phyloP scores from a whole-genome alignment of 2,113 vertebrate species.

The pig (Sus scrofa) region DNA sequence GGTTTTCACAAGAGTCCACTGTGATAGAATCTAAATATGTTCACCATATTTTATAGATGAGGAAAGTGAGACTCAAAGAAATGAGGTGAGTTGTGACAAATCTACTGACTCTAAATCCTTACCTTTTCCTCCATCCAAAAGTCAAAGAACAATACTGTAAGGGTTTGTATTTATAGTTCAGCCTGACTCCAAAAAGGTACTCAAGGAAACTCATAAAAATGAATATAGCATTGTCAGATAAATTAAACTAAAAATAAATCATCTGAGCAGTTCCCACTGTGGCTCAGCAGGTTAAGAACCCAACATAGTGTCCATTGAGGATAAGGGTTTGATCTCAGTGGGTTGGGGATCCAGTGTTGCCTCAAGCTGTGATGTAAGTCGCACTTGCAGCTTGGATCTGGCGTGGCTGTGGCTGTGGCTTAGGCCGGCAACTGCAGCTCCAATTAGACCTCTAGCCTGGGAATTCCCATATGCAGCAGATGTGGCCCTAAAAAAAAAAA shows the following conservation, averaged over 20 bases:
- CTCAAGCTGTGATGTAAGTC: no score
- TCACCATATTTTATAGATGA: background rate
- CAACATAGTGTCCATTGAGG: no score
- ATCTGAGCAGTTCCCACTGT: no score
- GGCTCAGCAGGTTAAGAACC: no score
- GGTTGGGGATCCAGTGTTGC: no score
- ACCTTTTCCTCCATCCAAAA: background rate
- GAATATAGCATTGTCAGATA: background rate
- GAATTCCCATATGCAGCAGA: no score
- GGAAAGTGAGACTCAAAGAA: constrained; percentile 40
- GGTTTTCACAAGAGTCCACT: constrained; percentile 9
- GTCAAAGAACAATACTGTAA: background rate
- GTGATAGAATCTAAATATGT: background rate
- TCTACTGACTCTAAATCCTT: background rate
- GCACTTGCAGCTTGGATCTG: no score
- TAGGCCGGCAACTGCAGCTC: no score
- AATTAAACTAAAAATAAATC: constrained; percentile 51
- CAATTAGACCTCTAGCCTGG: no score
- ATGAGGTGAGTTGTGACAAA: constrained; percentile 1
- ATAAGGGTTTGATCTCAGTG: no score
- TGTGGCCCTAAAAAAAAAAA: background rate
- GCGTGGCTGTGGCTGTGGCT: no score
- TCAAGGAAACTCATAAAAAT: background rate
- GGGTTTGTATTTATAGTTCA: background rate
- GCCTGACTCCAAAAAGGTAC: background rate